Evolutionary conservation across 2,113 vertebrate genomes (phyloP), one percentile per base, ranked within the genome.

Genomic region (Forbesichthys papilliferus): DNA sequence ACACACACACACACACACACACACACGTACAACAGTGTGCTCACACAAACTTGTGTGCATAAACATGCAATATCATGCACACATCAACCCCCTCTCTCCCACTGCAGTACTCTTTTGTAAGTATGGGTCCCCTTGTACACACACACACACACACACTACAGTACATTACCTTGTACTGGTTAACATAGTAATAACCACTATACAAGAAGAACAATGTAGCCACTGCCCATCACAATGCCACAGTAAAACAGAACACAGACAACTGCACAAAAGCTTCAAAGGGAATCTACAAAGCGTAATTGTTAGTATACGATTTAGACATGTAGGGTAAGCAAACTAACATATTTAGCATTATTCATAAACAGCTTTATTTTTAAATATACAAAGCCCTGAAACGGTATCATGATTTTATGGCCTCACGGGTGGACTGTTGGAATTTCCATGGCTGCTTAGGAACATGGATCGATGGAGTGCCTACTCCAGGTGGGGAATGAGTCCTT

Each of bases 1-100:
- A 89, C 85, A 82, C 77, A 87, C 86, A 85, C 79, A 76, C 87
- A 83, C 84, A 48, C 42, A n/a, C 61, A 42, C 61, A 65, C 73
- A 66, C 58, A 60, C 54, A 16, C 9, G 1, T 10, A 13, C 58
- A 61, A 16, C 47, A 66, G 66, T 56, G 71, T 57, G 6, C 48
- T 11, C 63, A 65, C 77, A 81, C 61, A 58, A 65, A 47, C 56
- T 68, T 61, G 61, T 57, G 74, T 71, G 33, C 48, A 74, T 56
- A 68, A 73, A 73, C 61, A 53, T 46, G 52, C 58, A 68, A 71
- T 65, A 46, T 53, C 63, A 63, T 57, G 74, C 73, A 47, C 59
- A 73, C 59, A 70, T 70, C 71, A 57, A 53, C 42, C 54, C 55
- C 66, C 73, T 73, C 82, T 69, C 66, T 54, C 55, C 60, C 16